Evolutionary conservation across 2,113 vertebrate species (phyloP).

Genomic region (Piliocolobus tephrosceles): DNA sequence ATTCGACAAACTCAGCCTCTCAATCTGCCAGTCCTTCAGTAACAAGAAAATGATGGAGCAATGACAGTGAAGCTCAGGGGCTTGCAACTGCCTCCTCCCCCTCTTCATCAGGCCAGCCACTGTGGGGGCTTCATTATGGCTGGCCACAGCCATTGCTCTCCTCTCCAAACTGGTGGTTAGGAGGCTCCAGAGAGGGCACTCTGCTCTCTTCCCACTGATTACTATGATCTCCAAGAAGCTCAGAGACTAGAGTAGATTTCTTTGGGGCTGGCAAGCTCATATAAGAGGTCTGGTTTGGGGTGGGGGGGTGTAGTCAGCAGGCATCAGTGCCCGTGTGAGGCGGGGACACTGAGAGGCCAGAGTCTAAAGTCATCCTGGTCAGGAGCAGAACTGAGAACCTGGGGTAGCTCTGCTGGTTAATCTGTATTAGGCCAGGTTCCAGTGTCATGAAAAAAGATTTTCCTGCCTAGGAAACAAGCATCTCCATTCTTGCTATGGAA

Average conservation of each 20-base stretch:
- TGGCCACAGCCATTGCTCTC: slow-evolving; percentile 1
- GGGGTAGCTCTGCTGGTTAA: neutral
- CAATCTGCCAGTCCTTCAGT: neutral
- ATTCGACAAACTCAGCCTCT: neutral
- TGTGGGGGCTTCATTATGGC: neutral
- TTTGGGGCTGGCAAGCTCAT: neutral
- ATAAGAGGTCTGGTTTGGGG: neutral
- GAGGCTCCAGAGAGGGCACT: slow-evolving; percentile 50
- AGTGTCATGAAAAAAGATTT: neutral
- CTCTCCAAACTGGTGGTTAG: slow-evolving; percentile 58
- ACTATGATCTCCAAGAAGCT: slow-evolving; percentile 49
- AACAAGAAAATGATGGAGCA: neutral
- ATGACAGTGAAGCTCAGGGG: neutral
- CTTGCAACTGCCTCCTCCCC: neutral
- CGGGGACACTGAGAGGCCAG: neutral
- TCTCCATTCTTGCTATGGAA: neutral
- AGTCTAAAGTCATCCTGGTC: neutral
- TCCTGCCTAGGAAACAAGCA: neutral
- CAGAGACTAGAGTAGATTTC: neutral
- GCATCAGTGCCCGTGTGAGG: neutral
- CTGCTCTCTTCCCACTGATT: slow-evolving; percentile 42
- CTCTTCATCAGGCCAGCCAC: neutral
- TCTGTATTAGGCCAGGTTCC: neutral
- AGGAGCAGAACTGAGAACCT: neutral
- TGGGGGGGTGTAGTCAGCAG: neutral